Evolutionary conservation across 1,140 invertebrate genomes (phyloP), one percentile per base, ranked within the genome.

Genomic region (Andricus grossulariae): DNA sequence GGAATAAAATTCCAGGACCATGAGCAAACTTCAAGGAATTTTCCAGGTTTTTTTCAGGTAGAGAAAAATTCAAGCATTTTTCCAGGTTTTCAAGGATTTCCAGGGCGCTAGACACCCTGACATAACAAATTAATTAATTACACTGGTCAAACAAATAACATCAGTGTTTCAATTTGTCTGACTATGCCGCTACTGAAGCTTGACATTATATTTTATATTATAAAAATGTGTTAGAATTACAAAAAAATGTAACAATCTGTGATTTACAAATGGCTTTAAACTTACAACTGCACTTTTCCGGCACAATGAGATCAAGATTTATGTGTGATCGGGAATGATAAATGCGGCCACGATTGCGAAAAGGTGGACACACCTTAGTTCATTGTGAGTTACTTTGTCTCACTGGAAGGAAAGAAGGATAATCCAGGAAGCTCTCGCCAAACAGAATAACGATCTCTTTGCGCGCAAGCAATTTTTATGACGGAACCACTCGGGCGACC

Each of bases 381-480:
- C 80, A 82, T 83, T 80, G 80, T 76, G 80, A 82, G 81, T 83
- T 80, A 81, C 80, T 84, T 84, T 80, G 81, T 79, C 72, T 74
- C 71, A 83, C 75, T 76, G 80, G 66, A 78, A 72, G 54, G 78
- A 76, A 73, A 82, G 79, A 76, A 78, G 82, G 85, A 85, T 82
- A 83, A 88, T 90, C 85, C 88, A 91, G 90, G 90, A 91, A 91
- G 88, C 87, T 87, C 84, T 85, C 86, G 83, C 79, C 84, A 80
- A 80, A 83, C 78, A 83, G 79, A 85, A 86, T 86, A 89, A 89
- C 87, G 85, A 90, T 89, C 87, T 90, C 89, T 91, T 90, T 90
- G 90, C 89, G 89, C 86, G 87, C 88, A 90, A 87, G 89, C 89
- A 90, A 91, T 90, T 91, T 90, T 90, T 90, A 90, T 84, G 88